phyloP scores from a whole-genome alignment of 2,797 vertebrate genomes.

The Neomorphus geoffroyi region DNA sequence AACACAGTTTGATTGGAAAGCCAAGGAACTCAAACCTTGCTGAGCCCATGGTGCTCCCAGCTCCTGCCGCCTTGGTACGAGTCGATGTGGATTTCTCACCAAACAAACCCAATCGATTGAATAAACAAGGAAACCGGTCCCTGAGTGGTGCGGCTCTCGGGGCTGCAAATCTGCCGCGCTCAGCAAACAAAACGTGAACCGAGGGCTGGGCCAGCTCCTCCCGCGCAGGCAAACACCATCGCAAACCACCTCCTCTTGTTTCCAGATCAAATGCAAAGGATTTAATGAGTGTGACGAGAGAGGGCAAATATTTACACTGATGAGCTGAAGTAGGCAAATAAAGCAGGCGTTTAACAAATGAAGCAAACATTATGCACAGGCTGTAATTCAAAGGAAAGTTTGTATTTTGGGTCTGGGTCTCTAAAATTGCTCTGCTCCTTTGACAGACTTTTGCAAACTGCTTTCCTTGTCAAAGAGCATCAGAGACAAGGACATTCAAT shows the following conservation, averaged over 20 bases:
- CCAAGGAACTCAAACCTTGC: rapidly evolving
- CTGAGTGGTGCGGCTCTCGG: rapidly evolving
- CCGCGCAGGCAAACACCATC: neutral
- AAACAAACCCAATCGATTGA: neutral
- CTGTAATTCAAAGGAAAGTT: neutral
- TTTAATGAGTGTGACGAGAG: neutral
- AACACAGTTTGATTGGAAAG: neutral
- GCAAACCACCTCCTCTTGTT: neutral
- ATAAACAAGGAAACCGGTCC: neutral
- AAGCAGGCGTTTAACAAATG: neutral
- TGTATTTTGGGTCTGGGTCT: neutral
- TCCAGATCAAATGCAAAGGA: neutral
- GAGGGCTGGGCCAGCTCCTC: neutral
- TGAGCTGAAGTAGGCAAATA: conserved; percentile 48
- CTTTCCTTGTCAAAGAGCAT: neutral
- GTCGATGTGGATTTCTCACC: neutral
- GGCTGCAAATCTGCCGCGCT: neutral
- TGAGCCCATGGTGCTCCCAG: neutral
- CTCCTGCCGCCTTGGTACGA: rapidly evolving
- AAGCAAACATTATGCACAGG: neutral
- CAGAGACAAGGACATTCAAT: neutral
- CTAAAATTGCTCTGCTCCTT: neutral
- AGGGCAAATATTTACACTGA: conserved; percentile 53
- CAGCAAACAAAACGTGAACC: neutral
- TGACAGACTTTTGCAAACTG: neutral